These are phyloP conservation scores for Callopanchax toddi DNA, from an alignment of 2,113 vertebrate species.

Conservation along the genomic window DNA sequence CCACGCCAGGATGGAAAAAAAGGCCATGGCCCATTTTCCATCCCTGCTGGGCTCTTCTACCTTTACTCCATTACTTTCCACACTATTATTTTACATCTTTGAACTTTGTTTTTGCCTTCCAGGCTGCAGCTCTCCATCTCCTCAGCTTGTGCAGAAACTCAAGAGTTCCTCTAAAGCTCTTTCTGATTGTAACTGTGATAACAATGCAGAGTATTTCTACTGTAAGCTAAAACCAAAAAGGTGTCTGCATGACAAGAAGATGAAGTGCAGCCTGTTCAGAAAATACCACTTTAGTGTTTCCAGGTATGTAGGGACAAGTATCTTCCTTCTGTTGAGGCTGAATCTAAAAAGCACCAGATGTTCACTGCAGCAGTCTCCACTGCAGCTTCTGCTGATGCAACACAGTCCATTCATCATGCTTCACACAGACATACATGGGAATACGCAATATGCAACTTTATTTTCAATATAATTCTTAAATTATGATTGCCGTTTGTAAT, in stretches of 20 bases:
- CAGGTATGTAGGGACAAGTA: neutral
- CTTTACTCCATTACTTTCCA: slow-evolving; percentile 2
- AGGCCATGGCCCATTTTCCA: slow-evolving; percentile 36
- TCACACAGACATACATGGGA: neutral
- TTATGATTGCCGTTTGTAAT: no score
- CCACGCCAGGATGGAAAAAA: slow-evolving; percentile 21
- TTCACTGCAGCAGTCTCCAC: neutral
- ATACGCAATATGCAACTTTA: neutral
- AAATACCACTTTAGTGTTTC: neutral
- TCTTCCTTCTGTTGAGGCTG: slow-evolving; percentile 5
- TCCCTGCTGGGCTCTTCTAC: neutral
- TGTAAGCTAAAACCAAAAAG: neutral
- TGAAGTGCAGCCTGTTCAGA: neutral
- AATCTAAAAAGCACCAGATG: slow-evolving; percentile 7
- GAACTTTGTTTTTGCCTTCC: slow-evolving; percentile 2
- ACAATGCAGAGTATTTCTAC: neutral
- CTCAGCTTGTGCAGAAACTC: neutral
- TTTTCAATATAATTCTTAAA: no score
- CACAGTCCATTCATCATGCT: neutral
- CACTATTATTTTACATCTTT: neutral
- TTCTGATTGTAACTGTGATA: neutral
- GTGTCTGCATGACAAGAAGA: neutral
- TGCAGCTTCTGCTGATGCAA: neutral
- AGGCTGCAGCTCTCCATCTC: neutral
- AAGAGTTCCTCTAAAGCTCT: neutral